Base-by-base conservation (phyloP, 2,113 vertebrate genomes). In the Dasyurus viverrinus region DNA sequence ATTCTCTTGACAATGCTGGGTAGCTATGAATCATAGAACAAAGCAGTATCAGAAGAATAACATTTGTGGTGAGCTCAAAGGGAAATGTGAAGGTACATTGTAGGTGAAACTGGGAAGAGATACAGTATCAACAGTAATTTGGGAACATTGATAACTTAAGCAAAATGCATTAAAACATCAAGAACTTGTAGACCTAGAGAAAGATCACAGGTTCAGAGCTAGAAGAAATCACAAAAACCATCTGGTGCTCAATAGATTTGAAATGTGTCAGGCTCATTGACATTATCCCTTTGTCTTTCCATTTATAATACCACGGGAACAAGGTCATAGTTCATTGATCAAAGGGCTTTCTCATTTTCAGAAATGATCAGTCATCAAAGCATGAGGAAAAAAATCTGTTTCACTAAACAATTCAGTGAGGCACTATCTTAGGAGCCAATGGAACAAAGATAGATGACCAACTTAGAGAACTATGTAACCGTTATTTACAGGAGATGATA, bases 381-480 rank as follows among this genome's bases (percentile, higher is more conserved):
- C 7, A 6, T 16, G 30, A 68, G 57, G 12, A 36, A 68, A 68
- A 60, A 68, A 36, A 68, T 68, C 60, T 12, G 36, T 68, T 68
- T 68, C 5, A 16, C 27, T 36, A 68, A 36, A 90, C 84, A 95
- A 2, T 93, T 92, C 90, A 90, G 42, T 90, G 30, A 90, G 91
- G 93, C 6, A 55, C 23, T 60, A 90, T 3, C 22, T 30, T 89
- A 93, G 93, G 53, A 46, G 12, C 19, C 91, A 89, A 36, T 11
- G 36, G 90, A 50, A n/a, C 27, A 94, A 89, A 97, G 90, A 54
- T 0, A 2, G 90, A 60, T 52, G 84, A 92, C 76, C 6, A 47
- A 4, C 54, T 96, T 92, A 94, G 36, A 53, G 90, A 91, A 27
- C 92, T 53, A n/a, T 89, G 89, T 30, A 95, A 89, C 42, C 92